Base-by-base conservation (phyloP, 1,140 invertebrate genomes). In the Diorhabda carinulata region DNA sequence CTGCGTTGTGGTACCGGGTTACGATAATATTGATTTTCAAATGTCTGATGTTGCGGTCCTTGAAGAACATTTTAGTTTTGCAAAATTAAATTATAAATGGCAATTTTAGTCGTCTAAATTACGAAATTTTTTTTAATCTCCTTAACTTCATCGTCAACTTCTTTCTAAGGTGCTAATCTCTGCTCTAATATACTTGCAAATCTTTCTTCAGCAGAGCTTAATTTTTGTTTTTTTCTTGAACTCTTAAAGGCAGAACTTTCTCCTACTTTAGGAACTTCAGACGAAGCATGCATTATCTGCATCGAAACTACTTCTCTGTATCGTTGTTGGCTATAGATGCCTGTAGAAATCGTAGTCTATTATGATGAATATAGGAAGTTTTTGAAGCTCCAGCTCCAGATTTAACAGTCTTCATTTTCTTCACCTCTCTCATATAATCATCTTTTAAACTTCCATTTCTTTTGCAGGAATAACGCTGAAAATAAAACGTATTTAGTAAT, bases 91-190 rank as follows among this genome's bases (percentile, higher is more conserved):
- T 64, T 47, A 45, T 45, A 64, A 60, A 76, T 73, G 47, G 25
- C 68, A 73, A 74, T 74, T 70, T 76, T 74, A 67, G 73, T n/a
- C 73, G 73, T 43, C 47, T 70, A 73, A 75, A 67, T 75, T 70
- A 68, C 56, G 73, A 73, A 43, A 76, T 64, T 72, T 75, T 75
- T 73, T 75, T 75, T 67, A 60, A 70, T 72, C 68, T 76, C 68
- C 71, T 73, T 76, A 72, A 73, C 73, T 68, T 73, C 70, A 73
- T 75, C 66, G 61, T 76, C 73, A 68, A 74, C 68, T 73, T 75
- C 71, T 70, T 64, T 68, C 10, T 4, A n/a, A 10, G 73, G 63
- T 68, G 45, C 67, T 73, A 70, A 68, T 70, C 61, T 70, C 40
- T 70, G 42, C 64, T 60, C 64, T 69, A 69, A 60, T 70, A 59